A percentile compares a stretch with the other conserved stretches of the same genome.
phyloP scores from a whole-genome alignment of 2,113 vertebrate genomes.

The Macheiramphus alcinus region DNA sequence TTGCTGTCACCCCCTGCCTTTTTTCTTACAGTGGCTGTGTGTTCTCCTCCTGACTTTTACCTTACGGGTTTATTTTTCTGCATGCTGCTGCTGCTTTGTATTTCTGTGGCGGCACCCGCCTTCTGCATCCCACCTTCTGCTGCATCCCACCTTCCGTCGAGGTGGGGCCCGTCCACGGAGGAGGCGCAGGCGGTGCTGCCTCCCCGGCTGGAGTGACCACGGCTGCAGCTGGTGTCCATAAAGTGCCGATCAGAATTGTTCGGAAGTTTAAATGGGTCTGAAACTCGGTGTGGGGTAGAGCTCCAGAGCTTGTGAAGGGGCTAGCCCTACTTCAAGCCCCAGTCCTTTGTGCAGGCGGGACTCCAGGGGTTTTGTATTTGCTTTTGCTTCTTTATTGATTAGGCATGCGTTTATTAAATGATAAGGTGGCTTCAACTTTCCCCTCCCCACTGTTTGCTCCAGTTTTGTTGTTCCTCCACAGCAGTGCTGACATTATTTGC shows the following conservation, averaged over 20 bases:
- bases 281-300: background rate
- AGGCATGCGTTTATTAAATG: background rate
- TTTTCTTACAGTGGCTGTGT: background rate
- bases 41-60: background rate
- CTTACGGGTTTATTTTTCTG: background rate
- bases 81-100: background rate
- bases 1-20: background rate
- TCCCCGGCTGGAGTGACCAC: background rate
- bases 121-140: background rate
- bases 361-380: background rate
- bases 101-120: background rate
- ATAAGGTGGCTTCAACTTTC: background rate
- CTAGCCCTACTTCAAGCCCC: background rate
- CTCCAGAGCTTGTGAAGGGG: background rate
- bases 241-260: background rate
- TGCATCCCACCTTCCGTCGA: rapidly evolving
- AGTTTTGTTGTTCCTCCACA: background rate
- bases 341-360: background rate
- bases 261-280: background rate
- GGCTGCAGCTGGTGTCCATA: background rate
- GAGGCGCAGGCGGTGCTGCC: rapidly evolving
- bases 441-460: background rate
- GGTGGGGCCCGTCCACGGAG: rapidly evolving
- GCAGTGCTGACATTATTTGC: background rate
- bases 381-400: background rate